phyloP scores from a whole-genome alignment of 2,888 invertebrate species.

The Andricus curvator region DNA sequence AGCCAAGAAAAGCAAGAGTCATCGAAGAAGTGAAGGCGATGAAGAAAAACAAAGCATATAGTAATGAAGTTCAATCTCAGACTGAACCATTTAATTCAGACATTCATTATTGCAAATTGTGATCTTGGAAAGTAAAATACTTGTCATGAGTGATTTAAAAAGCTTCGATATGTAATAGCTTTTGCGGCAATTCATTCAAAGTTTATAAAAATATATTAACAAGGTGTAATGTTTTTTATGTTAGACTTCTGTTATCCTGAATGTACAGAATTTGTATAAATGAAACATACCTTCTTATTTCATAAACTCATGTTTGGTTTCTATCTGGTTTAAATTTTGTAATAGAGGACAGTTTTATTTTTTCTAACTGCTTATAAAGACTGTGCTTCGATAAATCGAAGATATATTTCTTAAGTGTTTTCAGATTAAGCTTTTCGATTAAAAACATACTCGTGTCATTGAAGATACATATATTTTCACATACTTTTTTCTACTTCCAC shows the following conservation, averaged over 20 bases:
- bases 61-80: background rate
- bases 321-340: background rate
- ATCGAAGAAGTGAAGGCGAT: slow-evolving; percentile 59
- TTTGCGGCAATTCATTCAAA: background rate
- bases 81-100: slow-evolving; percentile 1
- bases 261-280: background rate
- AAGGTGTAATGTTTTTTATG: background rate
- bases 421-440: slow-evolving; percentile 7
- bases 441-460: slow-evolving; percentile 24
- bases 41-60: slow-evolving; percentile 58
- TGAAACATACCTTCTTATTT: background rate
- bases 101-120: background rate
- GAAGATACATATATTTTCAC: slow-evolving; percentile 57
- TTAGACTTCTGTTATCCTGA: background rate
- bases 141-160: background rate
- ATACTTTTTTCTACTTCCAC: background rate
- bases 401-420: slow-evolving; percentile 12
- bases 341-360: background rate
- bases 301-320: background rate
- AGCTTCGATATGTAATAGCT: background rate
- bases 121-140: background rate
- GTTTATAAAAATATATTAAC: background rate
- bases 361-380: slow-evolving; percentile 42
- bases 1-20: slow-evolving; percentile 75
- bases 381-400: slow-evolving; percentile 20